Evolutionary conservation across 2,888 invertebrate species (phyloP).

Genomic region (Entomobrya proxima): DNA sequence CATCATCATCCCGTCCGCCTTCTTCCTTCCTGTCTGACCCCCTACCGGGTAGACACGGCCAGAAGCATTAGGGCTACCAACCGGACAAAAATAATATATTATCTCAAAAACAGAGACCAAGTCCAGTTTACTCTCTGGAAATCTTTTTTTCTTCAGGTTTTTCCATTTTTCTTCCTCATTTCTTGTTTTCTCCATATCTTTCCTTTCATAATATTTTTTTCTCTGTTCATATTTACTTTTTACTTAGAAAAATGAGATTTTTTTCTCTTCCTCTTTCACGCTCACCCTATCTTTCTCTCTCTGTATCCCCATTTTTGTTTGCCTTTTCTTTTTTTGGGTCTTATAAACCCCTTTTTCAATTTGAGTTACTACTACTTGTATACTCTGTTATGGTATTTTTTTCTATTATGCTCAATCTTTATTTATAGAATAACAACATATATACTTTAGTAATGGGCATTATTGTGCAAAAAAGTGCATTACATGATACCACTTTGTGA

Average conservation of each 20-base stretch:
- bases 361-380: slow-evolving; percentile 2
- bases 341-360: slow-evolving; percentile 24
- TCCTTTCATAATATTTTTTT: too few relatives aligned
- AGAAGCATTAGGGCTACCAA: background rate
- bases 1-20: slow-evolving; percentile 6
- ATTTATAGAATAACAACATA: too few relatives aligned
- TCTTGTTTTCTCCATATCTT: background rate
- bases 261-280: slow-evolving; percentile 56
- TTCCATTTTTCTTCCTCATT: slow-evolving; percentile 13
- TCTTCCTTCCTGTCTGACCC: slow-evolving; percentile 55
- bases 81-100: slow-evolving; percentile 5
- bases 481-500: background rate
- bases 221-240: slow-evolving; percentile 61
- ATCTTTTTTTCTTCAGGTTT: background rate
- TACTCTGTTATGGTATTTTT: background rate
- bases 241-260: slow-evolving; percentile 64
- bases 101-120: background rate
- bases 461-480: slow-evolving; percentile 27
- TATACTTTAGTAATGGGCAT: too few relatives aligned
- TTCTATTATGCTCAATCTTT: background rate
- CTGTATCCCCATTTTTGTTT: slow-evolving; percentile 10
- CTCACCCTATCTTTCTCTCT: slow-evolving; percentile 41
- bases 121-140: slow-evolving; percentile 1
- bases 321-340: background rate
- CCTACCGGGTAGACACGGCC: slow-evolving; percentile 23